These are phyloP conservation scores for Catotricha subobsoleta DNA, from an alignment of 2,888 invertebrate genomes.

Conservation along the genomic window DNA sequence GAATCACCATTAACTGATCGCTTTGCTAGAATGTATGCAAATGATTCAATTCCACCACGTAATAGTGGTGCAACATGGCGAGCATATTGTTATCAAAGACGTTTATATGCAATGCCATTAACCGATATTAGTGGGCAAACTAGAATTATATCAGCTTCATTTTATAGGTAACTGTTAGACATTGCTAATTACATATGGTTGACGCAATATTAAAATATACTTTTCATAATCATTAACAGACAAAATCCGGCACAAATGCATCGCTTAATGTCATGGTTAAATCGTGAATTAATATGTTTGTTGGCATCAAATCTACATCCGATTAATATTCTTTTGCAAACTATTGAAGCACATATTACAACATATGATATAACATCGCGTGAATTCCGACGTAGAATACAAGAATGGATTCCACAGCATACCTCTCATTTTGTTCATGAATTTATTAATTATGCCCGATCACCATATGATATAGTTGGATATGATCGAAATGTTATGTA, in stretches of 20 bases:
- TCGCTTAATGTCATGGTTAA: conserved; percentile 74
- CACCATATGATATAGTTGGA: conserved; percentile 72
- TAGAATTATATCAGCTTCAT: conserved; percentile 54
- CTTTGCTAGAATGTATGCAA: conserved; percentile 8
- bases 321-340: conserved; percentile 45
- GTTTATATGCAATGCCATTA: conserved; percentile 54
- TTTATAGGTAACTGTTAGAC: conserved; percentile 62
- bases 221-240: conserved; percentile 29
- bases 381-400: conserved; percentile 51
- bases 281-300: conserved; percentile 58
- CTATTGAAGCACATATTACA: conserved; percentile 50
- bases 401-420: conserved; percentile 47
- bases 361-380: conserved; percentile 37
- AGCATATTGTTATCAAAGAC: conserved; percentile 54
- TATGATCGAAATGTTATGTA: conserved; percentile 57
- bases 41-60: conserved; percentile 12
- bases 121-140: conserved; percentile 51
- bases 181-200: conserved; percentile 4
- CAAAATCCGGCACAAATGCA: conserved; percentile 62
- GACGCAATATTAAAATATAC: conserved; percentile 3
- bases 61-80: conserved; percentile 31
- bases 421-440: conserved; percentile 84
- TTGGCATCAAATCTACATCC: conserved; percentile 44
- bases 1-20: conserved; percentile 1
- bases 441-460: conserved; percentile 67